Conservation (phyloP, 2,888 invertebrate species). For the Watsonalla binaria region DNA sequence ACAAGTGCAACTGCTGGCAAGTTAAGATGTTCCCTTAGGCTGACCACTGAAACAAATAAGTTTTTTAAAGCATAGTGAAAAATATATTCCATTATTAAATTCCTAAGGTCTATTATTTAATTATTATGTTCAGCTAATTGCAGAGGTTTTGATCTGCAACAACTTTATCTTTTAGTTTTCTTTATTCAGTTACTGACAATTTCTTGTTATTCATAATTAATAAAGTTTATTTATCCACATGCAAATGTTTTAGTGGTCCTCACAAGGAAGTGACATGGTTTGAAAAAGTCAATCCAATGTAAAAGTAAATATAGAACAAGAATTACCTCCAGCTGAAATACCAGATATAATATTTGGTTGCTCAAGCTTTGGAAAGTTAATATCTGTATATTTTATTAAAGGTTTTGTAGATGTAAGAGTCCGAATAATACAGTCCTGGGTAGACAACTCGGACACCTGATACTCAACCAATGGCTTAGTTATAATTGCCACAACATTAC, state of each 20-base stretch:
- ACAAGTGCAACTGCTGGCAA: conserved; percentile 48
- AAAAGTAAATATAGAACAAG: too few species aligned
- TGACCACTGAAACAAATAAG: conserved; percentile 50
- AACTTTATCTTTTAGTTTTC: too few species aligned
- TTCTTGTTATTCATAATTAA: too few species aligned
- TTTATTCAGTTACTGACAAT: too few species aligned
- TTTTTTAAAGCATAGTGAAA: not conserved
- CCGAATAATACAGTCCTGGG: conserved; percentile 46
- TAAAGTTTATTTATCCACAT: too few species aligned
- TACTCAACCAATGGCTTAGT: conserved; percentile 62
- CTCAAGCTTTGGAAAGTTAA: conserved; percentile 52
- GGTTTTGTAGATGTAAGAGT: conserved; percentile 37
- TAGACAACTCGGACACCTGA: conserved; percentile 33
- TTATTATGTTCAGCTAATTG: too few species aligned
- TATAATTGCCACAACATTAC: conserved; percentile 49
- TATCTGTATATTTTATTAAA: conserved; percentile 16
- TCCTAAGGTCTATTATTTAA: too few species aligned
- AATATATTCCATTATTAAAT: too few species aligned
- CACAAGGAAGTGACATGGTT: too few species aligned
- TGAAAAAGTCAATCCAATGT: too few species aligned
- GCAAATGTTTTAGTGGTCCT: too few species aligned
- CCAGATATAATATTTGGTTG: conserved; percentile 73
- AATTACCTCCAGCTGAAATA: conserved; percentile 66
- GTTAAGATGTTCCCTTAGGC: conserved; percentile 50
- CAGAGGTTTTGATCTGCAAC: too few species aligned